These are phyloP conservation scores for Diabrotica undecimpunctata DNA, from an alignment of 1,140 invertebrate species.

Conservation along the genomic window DNA sequence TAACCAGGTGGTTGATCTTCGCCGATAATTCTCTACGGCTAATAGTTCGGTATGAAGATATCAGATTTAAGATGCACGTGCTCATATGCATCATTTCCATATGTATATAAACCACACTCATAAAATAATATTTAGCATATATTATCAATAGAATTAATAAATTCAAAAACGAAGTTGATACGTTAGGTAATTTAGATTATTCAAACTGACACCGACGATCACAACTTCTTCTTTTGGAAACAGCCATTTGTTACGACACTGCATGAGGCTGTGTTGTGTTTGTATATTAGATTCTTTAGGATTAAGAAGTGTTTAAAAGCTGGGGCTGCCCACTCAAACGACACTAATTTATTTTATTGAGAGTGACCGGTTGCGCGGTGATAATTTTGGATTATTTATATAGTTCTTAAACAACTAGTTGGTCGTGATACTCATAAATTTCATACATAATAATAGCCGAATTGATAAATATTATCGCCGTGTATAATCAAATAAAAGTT, in stretches of 20 bases:
- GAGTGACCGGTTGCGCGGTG: constrained; percentile 6
- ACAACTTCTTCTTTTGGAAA: constrained; percentile 15
- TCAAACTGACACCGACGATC: neutral
- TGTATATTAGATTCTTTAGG: constrained; percentile 42
- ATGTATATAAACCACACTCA: too few relatives aligned
- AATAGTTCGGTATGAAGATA: too few relatives aligned
- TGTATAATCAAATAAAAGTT: constrained; percentile 1
- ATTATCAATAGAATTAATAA: too few relatives aligned
- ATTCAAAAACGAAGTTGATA: too few relatives aligned
- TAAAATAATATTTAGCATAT: too few relatives aligned
- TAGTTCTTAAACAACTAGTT: neutral
- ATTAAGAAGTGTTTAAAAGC: constrained; percentile 43
- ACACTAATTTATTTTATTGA: constrained; percentile 41
- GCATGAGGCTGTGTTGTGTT: constrained; percentile 4
- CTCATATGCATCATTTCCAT: too few relatives aligned
- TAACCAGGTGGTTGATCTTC: too few relatives aligned
- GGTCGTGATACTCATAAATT: neutral
- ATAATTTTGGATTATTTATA: constrained; percentile 3
- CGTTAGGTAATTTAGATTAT: too few relatives aligned
- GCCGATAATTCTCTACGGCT: too few relatives aligned
- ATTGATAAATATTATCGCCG: constrained; percentile 10
- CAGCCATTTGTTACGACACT: neutral
- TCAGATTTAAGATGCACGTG: too few relatives aligned
- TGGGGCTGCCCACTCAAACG: constrained; percentile 39
- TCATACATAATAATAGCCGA: neutral